Conservation (phyloP, 2,888 invertebrate species). For the Melipona bicolor region DNA sequence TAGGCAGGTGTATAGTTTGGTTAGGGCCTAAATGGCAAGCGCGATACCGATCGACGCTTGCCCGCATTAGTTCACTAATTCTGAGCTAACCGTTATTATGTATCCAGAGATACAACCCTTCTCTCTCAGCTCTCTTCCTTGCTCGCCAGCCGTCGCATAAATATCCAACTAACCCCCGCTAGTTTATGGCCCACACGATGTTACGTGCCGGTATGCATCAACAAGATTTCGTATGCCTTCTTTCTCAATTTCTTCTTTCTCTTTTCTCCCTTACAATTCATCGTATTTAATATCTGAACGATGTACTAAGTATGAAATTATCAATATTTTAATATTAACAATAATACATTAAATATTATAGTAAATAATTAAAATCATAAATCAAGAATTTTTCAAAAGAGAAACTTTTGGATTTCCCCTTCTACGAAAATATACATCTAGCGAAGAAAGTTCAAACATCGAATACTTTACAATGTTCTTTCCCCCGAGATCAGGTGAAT, state of each 20-base stretch:
- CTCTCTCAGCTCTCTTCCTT: neutral
- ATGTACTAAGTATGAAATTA: too few relatives aligned
- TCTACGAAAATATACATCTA: too few relatives aligned
- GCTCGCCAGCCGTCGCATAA: conserved; percentile 26
- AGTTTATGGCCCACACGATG: conserved; percentile 14
- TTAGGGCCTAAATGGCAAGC: conserved; percentile 71
- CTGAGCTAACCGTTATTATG: conserved; percentile 71
- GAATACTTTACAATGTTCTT: neutral
- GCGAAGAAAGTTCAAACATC: neutral
- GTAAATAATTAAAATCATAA: too few relatives aligned
- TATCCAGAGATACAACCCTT: conserved; percentile 47
- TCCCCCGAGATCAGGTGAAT: neutral
- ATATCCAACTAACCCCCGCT: conserved; percentile 2
- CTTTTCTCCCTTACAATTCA: neutral
- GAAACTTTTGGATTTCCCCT: neutral
- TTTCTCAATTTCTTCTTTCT: neutral
- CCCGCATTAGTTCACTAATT: conserved; percentile 76
- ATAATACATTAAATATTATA: too few relatives aligned
- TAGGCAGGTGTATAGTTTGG: conserved; percentile 76
- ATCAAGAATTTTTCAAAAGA: neutral
- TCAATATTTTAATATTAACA: too few relatives aligned
- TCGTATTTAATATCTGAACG: too few relatives aligned
- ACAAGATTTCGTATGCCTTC: neutral
- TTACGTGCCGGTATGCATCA: conserved; percentile 29
- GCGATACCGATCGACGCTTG: conserved; percentile 74